Evolutionary conservation across 2,888 invertebrate genomes (phyloP), one percentile per base, ranked within the genome.

Genomic region (Myathropa florea): DNA sequence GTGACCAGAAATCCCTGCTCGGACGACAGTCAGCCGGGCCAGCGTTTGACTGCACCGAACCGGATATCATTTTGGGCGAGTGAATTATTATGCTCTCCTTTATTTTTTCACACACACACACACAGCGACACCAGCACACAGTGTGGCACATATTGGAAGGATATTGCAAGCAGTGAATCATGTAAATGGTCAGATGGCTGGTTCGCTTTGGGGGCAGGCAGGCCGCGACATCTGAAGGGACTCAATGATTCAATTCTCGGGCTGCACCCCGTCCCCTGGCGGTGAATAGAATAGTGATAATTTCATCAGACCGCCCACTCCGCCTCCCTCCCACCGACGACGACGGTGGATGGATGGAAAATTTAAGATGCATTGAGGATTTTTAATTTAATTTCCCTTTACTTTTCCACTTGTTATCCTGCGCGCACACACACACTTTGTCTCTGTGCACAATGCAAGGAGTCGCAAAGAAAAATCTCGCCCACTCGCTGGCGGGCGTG

Each of bases 141-240:
- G 23, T 4, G 36, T 7, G 26, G 23, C 24, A 65, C 12, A 68
- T 82, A 78, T 82, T 39, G 77, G 79, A 83, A 83, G 87, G 87
- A 87, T 87, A 87, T 87, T 87, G 55, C 75, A 59, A 63, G 83
- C 75, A 67, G 76, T 87, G 83, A 87, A 87, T 87, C 87, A 87
- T 87, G 63, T 79, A 72, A 87, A 87, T 87, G 63, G 72, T 64
- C 86, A 75, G 73, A 78, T 63, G 36, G 73, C 46, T 18, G n/a
- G n/a, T n/a, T n/a, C n/a, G n/a, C n/a, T n/a, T n/a, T n/a, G 4
- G 39, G n/a, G 60, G 64, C n/a, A 46, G 46, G 46, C 46, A 46
- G 46, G 26, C 36, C 77, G 53, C 73, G 28, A 28, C 53, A 64
- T 64, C 59, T 71, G 57, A 59, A 68, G 36, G 70, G 55, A 78